Percentiles rank a stretch among this genome's conserved stretches.
phyloP scores from a whole-genome alignment of 2,797 vertebrate genomes.

The Propithecus deckenii region DNA sequence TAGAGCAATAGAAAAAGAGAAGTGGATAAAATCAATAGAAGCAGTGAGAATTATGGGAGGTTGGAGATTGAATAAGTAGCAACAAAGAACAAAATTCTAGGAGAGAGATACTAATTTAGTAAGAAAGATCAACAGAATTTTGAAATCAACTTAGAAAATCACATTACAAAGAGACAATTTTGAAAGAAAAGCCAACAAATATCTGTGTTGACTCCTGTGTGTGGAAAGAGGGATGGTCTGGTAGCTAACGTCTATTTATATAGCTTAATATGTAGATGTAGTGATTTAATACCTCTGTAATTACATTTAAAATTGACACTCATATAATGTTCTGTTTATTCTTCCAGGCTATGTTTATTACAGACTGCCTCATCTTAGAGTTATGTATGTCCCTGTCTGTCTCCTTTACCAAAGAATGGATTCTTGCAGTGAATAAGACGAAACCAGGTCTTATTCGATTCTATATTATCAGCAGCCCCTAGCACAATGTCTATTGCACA shows the following conservation, averaged over 20 bases:
- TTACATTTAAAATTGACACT: neutral
- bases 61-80: neutral
- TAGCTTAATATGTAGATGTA: neutral
- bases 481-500: neutral
- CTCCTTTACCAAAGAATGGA: neutral
- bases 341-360: neutral
- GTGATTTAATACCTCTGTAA: neutral
- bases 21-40: neutral
- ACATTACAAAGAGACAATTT: neutral
- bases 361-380: neutral
- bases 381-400: neutral
- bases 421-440: neutral
- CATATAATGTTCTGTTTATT: slow-evolving; percentile 27
- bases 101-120: neutral
- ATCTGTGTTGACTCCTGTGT: neutral
- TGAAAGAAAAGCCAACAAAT: neutral
- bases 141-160: neutral
- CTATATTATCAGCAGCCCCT: neutral
- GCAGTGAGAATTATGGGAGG: neutral
- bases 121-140: neutral
- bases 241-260: neutral
- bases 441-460: neutral
- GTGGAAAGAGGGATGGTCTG: neutral
- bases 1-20: neutral
- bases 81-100: neutral